Percentiles rank a stretch among this genome's conserved stretches.
phyloP scores from a whole-genome alignment of 2,113 vertebrate genomes.

The Brevimyrus niger region DNA sequence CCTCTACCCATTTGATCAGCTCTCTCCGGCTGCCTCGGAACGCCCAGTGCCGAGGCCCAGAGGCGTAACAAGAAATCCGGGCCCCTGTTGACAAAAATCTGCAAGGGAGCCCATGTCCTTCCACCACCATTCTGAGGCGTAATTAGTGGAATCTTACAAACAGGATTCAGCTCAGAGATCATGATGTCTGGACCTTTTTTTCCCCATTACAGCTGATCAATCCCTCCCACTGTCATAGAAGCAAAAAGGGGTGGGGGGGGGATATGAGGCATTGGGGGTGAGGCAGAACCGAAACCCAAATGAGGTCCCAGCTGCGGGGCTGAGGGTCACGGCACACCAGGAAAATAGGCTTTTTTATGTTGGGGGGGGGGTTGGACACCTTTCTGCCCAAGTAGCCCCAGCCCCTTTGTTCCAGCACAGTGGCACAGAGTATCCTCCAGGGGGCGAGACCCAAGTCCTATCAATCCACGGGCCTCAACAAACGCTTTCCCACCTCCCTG shows the following conservation, averaged over 20 bases:
- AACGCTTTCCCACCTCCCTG: not conserved
- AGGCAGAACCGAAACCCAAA: not conserved
- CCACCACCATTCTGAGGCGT: not conserved
- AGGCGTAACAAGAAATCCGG: not conserved
- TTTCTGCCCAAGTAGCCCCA: not conserved
- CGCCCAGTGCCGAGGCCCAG: not conserved
- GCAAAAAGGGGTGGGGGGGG: not conserved
- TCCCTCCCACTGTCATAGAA: not conserved
- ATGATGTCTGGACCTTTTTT: not conserved
- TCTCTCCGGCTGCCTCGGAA: not conserved
- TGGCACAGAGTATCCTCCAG: not conserved
- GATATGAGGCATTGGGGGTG: not conserved
- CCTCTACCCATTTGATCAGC: not conserved
- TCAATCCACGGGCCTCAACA: not conserved
- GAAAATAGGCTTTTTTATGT: not conserved
- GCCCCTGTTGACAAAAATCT: not conserved
- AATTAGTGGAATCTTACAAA: not conserved
- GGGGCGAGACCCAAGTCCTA: not conserved
- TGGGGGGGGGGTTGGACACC: no score
- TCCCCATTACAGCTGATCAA: not conserved
- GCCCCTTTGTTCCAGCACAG: not conserved
- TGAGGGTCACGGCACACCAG: conserved; percentile 2
- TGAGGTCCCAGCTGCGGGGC: not conserved
- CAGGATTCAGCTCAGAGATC: not conserved
- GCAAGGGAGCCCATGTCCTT: not conserved